These are phyloP conservation scores for Volucella bombylans DNA, from an alignment of 2,888 invertebrate genomes.

Conservation along the genomic window DNA sequence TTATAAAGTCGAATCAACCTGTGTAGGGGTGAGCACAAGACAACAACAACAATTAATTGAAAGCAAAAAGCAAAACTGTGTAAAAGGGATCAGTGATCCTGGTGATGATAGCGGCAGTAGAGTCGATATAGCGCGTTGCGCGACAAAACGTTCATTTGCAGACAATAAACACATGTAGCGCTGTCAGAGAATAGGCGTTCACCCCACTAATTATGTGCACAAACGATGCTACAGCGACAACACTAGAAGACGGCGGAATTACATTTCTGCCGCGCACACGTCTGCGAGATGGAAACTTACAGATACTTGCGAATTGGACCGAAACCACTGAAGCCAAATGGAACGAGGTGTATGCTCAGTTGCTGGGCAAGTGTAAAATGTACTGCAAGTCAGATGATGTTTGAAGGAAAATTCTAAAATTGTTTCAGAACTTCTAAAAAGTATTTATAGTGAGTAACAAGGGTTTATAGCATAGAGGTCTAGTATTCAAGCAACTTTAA, in stretches of 20 bases:
- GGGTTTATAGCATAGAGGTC: no score
- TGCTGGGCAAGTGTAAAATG: neutral
- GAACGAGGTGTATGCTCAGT: conserved; percentile 14
- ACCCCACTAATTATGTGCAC: conserved; percentile 70
- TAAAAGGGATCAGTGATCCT: conserved; percentile 49
- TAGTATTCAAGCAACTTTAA: no score
- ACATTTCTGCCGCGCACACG: conserved; percentile 42
- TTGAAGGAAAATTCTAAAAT: no score
- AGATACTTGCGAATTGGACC: conserved; percentile 53
- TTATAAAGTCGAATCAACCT: conserved; percentile 59
- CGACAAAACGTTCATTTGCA: conserved; percentile 69
- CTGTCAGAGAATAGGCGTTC: conserved; percentile 72
- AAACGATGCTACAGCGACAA: conserved; percentile 60
- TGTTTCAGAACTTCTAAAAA: no score
- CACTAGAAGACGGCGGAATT: conserved; percentile 21
- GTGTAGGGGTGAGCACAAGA: conserved; percentile 40
- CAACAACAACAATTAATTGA: neutral
- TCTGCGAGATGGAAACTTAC: neutral
- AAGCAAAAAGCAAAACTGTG: neutral
- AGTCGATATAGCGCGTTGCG: conserved; percentile 41
- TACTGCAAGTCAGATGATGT: conserved; percentile 34
- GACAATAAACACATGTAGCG: conserved; percentile 73
- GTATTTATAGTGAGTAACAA: no score
- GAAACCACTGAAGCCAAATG: conserved; percentile 17
- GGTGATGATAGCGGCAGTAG: conserved; percentile 56